phyloP scores from a whole-genome alignment of 2,888 invertebrate species.

The Ischnus inquisitorius region DNA sequence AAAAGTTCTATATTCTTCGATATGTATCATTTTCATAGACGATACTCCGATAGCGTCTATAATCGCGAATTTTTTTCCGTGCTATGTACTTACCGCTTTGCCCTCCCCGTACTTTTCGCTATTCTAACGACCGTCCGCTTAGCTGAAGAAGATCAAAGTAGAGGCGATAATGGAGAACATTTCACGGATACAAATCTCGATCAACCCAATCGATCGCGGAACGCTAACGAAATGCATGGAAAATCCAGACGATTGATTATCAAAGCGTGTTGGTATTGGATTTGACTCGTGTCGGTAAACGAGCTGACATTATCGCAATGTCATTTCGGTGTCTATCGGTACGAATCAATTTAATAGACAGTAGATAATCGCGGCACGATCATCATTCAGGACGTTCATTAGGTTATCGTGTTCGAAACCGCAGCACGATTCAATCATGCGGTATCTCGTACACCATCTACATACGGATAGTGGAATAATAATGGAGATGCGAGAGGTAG shows the following conservation, averaged over 20 bases:
- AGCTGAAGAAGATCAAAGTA: too few species aligned
- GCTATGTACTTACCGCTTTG: too few species aligned
- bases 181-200: background rate
- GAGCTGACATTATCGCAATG: slow-evolving; percentile 68
- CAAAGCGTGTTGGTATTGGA: slow-evolving; percentile 10
- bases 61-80: too few species aligned
- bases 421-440: slow-evolving; percentile 82
- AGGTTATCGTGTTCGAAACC: slow-evolving; percentile 82
- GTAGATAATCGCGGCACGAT: slow-evolving; percentile 81
- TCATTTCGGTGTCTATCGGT: slow-evolving; percentile 65
- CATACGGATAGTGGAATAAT: slow-evolving; percentile 80
- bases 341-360: slow-evolving; percentile 82
- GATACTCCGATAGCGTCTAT: too few species aligned
- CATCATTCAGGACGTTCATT: slow-evolving; percentile 84
- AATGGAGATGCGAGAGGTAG: slow-evolving; percentile 73
- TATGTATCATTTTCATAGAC: too few species aligned
- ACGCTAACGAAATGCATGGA: slow-evolving; percentile 13
- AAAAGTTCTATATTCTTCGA: too few species aligned
- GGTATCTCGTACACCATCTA: slow-evolving; percentile 82
- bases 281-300: slow-evolving; percentile 66
- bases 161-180: background rate
- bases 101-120: too few species aligned
- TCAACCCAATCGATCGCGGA: background rate
- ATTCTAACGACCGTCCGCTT: too few species aligned
- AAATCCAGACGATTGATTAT: slow-evolving; percentile 63